These are phyloP conservation scores for Semaprochilodus insignis DNA, from an alignment of 2,797 vertebrate genomes.

Conservation along the genomic window DNA sequence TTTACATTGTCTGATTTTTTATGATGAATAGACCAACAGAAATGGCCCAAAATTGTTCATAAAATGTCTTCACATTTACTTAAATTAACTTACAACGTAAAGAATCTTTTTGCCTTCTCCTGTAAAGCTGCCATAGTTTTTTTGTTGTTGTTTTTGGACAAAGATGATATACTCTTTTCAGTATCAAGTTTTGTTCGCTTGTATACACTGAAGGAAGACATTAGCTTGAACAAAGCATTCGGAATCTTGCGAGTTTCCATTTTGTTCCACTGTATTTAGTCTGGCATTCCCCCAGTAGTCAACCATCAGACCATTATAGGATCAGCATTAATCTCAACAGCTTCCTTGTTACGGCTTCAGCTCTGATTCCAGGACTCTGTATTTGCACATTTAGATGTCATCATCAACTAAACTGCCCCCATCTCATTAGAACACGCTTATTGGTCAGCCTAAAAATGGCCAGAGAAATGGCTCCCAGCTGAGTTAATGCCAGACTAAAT, in stretches of 20 bases:
- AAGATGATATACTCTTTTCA: background rate
- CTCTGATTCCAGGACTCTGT: background rate
- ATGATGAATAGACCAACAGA: too few species aligned
- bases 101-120: too few species aligned
- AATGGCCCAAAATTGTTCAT: too few species aligned
- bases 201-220: background rate
- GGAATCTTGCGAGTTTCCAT: background rate
- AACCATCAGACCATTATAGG: background rate
- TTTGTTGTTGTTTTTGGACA: too few species aligned
- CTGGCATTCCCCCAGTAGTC: background rate
- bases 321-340: background rate
- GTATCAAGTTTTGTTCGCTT: background rate
- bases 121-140: too few species aligned
- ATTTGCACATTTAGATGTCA: constrained; percentile 15
- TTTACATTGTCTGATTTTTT: too few species aligned
- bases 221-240: background rate
- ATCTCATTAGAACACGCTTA: background rate
- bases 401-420: constrained; percentile 10
- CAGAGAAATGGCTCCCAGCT: background rate
- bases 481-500: background rate
- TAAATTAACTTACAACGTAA: too few species aligned
- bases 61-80: too few species aligned
- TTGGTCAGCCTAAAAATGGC: constrained; percentile 12
- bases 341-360: constrained; percentile 4
- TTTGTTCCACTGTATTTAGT: constrained; percentile 9